These are phyloP conservation scores for Drosophila subobscura DNA, from an alignment of 1,140 invertebrate genomes.

Conservation along the genomic window DNA sequence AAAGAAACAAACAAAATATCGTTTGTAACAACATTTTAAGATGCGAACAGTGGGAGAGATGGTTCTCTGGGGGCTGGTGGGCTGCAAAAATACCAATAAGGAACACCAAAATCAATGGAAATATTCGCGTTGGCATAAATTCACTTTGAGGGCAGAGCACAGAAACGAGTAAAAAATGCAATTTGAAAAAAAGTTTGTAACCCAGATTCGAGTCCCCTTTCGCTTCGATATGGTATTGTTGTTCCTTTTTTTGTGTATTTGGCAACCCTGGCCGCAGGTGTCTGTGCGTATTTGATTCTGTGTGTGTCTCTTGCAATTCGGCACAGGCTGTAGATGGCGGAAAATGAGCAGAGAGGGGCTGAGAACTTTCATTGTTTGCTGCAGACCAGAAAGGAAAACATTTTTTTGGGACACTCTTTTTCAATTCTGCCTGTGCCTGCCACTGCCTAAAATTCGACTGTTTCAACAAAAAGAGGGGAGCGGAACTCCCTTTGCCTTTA, in stretches of 20 bases:
- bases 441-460: conserved; percentile 34
- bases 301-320: conserved; percentile 55
- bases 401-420: conserved; percentile 50
- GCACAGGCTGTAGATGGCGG: conserved; percentile 59
- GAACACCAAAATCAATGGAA: conserved; percentile 76
- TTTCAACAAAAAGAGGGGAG: conserved; percentile 26
- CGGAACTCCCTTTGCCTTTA: conserved; percentile 20
- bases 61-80: conserved; percentile 8
- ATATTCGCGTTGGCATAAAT: conserved; percentile 77
- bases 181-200: conserved; percentile 63
- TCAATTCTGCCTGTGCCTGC: neutral
- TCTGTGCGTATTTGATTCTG: conserved; percentile 11
- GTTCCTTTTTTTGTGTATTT: conserved; percentile 10
- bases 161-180: conserved; percentile 25
- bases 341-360: conserved; percentile 51
- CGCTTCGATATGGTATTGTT: conserved; percentile 37
- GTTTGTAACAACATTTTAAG: conserved; percentile 59
- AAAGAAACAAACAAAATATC: conserved; percentile 18
- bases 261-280: conserved; percentile 48
- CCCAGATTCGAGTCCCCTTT: conserved; percentile 63
- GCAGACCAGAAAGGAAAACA: conserved; percentile 28
- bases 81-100: conserved; percentile 60
- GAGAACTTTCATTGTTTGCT: conserved; percentile 54
- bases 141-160: conserved; percentile 41
- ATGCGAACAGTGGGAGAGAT: conserved; percentile 42